Percentiles rank a stretch among this genome's conserved stretches.
phyloP scores from a whole-genome alignment of 1,140 invertebrate genomes.

The Cydia splendana region DNA sequence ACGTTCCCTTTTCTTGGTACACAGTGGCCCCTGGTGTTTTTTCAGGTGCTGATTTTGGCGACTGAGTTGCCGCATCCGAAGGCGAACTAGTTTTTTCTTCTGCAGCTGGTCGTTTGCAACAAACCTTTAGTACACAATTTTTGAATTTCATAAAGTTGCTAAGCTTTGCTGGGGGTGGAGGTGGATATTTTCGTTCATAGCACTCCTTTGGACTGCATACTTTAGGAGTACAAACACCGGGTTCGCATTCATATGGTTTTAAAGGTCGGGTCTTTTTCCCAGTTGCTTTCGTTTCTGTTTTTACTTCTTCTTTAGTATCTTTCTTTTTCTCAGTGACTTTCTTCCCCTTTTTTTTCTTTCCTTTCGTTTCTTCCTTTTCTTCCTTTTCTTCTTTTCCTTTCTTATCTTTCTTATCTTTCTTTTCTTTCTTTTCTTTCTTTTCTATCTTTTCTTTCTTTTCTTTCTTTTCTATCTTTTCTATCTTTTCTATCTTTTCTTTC shows the following conservation, averaged over 20 bases:
- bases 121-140: not conserved
- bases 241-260: constrained; percentile 10
- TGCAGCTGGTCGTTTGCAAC: not conserved
- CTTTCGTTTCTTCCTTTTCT: too few species aligned
- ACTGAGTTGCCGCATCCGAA: not conserved
- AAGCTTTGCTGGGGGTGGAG: not conserved
- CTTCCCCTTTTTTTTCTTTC: too few species aligned
- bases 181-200: constrained; percentile 3
- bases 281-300: constrained; percentile 6
- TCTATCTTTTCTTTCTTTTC: not conserved
- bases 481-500: not conserved
- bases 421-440: too few species aligned
- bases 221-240: not conserved
- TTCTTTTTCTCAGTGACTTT: too few species aligned
- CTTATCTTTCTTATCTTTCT: too few species aligned
- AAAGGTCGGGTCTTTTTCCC: not conserved
- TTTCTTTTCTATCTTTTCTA: not conserved
- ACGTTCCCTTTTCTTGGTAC: constrained; percentile 1
- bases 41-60: not conserved
- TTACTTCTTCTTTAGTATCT: not conserved
- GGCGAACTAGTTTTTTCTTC: not conserved
- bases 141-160: not conserved
- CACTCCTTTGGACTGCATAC: not conserved
- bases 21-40: not conserved
- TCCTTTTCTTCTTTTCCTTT: too few species aligned